Base-by-base conservation (phyloP, 2,113 vertebrate species). In the Gymnarchus niloticus region DNA sequence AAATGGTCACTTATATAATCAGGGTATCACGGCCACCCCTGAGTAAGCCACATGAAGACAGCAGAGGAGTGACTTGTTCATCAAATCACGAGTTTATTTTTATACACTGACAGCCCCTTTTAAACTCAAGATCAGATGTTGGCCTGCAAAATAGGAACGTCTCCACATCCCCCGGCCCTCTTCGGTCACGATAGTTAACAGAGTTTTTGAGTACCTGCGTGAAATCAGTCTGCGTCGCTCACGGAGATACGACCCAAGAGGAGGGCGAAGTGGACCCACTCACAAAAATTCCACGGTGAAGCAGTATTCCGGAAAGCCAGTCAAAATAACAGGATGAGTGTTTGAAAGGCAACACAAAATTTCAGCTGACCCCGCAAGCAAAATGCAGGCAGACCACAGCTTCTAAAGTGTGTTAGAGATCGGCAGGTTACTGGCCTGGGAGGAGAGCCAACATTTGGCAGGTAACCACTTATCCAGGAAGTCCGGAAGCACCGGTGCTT, bases 1-100 rank as follows among this genome's bases (percentile, higher is more conserved):
- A 84, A 84, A 84, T 84, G 73, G 83, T 84, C 83, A 54, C 59
- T 84, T 84, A 65, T 65, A 46, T 84, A 84, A 84, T 69, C 83
- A 48, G 61, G 17, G 83, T 48, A 52, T 51, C 83, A 84, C 83
- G 48, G 83, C 56, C 44, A 57, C 23, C 82, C 37, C 28, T n/a
- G 44, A n/a, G 37, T 21, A 25, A 46, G 48, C 25, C 61, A 69
- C 23, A 84, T 49, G 33, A 65, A 73, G 83, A 73, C 14, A 7
- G 59, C 48, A 84, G 46, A 73, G 21, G 83, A 84, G 59, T 4
- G 25, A 83, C 49, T 83, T 57, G 82, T 59, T 59, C 44, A 59
- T 83, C 54, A 59, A 56, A 41, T 83, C 28, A 83, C 14, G 54
- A 9, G 56, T 57, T 33, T 83, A 57, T 83, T 83, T 59, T 83